Evolutionary conservation across 2,113 vertebrate genomes (phyloP), one percentile per base, ranked within the genome.

Genomic region (Macquaria ambigua): DNA sequence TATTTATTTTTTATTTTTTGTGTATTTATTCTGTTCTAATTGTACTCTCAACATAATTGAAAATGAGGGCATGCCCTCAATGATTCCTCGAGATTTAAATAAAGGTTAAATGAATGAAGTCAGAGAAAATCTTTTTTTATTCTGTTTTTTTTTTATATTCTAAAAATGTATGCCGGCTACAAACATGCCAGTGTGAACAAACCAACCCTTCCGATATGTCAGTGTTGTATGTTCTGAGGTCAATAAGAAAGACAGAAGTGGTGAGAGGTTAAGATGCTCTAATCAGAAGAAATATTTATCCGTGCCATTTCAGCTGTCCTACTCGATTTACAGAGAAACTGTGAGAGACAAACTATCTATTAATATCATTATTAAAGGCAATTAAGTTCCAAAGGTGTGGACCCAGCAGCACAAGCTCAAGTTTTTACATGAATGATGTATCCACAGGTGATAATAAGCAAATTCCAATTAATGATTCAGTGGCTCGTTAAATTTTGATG

Each of bases 381-480:
- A 74, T 83, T 74, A 78, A 41, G 52, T 56, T 80, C 52, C 23
- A 78, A 74, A 85, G 83, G 83, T 86, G 74, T 77, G 62, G 21
- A 75, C 25, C 74, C 68, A 84, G 52, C 74, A 72, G 68, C 70
- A 81, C 48, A 75, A 68, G 71, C 61, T 41, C 66, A 75, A 14
- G 23, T 71, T 87, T 84, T 80, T 52, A 52, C 74, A 91, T 91
- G 89, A 93, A 63, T 56, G 79, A 89, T 83, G 74, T 83, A 90
- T 90, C 88, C 88, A 93, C 93, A 95, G 94, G 94, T 94, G 84
- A 92, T 92, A 86, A 93, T 92, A 89, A 93, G 85, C 77, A 91
- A 90, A 94, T 84, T 93, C 80, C 81, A 79, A 91, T 95, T 83
- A 93, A 95, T 94, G 87, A 94, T 95, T 95, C 90, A 94, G 83